These are phyloP conservation scores for Lepeophtheirus nordmannii DNA, from an alignment of 2,888 invertebrate genomes.

Conservation along the genomic window DNA sequence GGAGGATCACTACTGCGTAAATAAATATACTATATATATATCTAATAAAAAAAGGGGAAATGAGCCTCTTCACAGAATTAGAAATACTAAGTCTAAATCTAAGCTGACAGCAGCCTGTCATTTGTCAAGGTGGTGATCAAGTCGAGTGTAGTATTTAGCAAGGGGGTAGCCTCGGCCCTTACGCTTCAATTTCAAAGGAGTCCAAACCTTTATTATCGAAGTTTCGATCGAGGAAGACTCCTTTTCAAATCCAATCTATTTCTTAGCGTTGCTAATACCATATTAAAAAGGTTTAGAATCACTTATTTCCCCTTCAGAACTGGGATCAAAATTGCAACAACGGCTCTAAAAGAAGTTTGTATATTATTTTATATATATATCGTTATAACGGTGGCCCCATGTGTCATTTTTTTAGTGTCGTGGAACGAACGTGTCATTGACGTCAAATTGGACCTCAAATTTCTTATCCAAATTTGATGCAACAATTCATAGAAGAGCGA, in stretches of 20 bases:
- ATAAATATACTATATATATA: too few relatives aligned
- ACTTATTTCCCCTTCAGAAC: not conserved
- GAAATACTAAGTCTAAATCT: not conserved
- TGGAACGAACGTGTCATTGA: not conserved
- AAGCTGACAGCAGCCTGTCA: not conserved
- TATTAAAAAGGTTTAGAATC: not conserved
- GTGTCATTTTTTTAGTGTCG: too few relatives aligned
- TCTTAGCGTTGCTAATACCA: not conserved
- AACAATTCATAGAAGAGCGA: not conserved
- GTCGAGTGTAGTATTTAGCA: not conserved
- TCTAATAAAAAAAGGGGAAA: too few relatives aligned
- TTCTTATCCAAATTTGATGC: not conserved
- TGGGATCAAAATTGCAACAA: not conserved
- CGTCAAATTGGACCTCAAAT: not conserved
- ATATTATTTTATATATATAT: not conserved
- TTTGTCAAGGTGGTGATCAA: not conserved
- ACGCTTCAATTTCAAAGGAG: not conserved
- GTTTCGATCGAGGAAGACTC: not conserved
- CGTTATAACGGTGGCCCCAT: too few relatives aligned
- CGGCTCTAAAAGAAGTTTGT: constrained; percentile 3
- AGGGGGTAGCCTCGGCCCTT: constrained; percentile 4
- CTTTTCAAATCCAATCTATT: not conserved
- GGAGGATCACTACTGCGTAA: too few relatives aligned
- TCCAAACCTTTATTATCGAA: not conserved
- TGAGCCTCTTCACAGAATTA: not conserved